Conservation (phyloP, 2,797 vertebrate species). For the Tympanoctomys barrerae region DNA sequence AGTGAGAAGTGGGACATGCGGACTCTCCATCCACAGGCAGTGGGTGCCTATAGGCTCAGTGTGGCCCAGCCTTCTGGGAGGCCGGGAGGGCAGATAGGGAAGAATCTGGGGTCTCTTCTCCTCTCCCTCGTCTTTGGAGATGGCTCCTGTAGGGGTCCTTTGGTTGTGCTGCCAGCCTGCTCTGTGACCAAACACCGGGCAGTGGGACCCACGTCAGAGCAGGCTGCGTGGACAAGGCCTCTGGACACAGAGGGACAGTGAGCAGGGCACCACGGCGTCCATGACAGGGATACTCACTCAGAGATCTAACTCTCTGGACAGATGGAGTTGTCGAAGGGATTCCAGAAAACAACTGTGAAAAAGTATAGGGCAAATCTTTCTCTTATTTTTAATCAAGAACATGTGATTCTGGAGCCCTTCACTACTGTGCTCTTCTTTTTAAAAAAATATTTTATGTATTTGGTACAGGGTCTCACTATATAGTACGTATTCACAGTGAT, state of each 20-base stretch:
- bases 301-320: not conserved
- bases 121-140: fast-evolving
- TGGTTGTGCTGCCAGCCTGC: fast-evolving
- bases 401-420: not conserved
- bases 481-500: too few relatives aligned
- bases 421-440: not conserved
- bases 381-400: not conserved
- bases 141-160: too few relatives aligned
- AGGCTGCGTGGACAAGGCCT: fast-evolving
- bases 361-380: not conserved
- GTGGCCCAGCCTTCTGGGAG: fast-evolving
- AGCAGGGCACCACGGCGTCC: fast-evolving
- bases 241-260: fast-evolving
- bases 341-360: not conserved
- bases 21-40: not conserved
- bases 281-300: not conserved
- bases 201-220: not conserved
- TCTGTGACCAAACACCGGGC: not conserved
- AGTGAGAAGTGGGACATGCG: too few relatives aligned
- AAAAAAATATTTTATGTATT: too few relatives aligned
- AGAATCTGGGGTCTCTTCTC: too few relatives aligned
- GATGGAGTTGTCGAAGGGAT: not conserved
- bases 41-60: fast-evolving
- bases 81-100: not conserved
- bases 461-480: too few relatives aligned